These are phyloP conservation scores for Coptodon bakossiorum DNA, from an alignment of 2,113 vertebrate species.

Conservation along the genomic window DNA sequence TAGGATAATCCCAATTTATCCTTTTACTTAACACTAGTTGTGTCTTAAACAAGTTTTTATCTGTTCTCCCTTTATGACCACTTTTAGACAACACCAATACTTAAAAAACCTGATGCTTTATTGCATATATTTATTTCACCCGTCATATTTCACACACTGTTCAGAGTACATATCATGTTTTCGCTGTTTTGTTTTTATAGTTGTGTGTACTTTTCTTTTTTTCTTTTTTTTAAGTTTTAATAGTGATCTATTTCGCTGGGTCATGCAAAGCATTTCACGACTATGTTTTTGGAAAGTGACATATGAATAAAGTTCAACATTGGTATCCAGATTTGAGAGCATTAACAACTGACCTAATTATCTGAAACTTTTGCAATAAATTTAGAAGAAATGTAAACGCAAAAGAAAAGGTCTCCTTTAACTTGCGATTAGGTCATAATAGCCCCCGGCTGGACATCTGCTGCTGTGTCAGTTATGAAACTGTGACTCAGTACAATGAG, in stretches of 20 bases:
- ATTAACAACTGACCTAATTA: neutral
- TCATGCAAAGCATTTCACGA: neutral
- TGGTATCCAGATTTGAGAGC: neutral
- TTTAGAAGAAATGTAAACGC: neutral
- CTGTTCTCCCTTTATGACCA: neutral
- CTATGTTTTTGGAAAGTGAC: neutral
- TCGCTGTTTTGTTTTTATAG: neutral
- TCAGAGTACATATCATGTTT: neutral
- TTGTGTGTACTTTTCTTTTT: neutral
- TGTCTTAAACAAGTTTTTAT: neutral
- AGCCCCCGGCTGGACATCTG: neutral
- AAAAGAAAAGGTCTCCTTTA: neutral
- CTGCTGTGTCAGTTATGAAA: neutral
- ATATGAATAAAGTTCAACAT: neutral
- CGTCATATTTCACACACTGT: neutral
- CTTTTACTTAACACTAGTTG: neutral
- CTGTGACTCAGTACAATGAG: neutral
- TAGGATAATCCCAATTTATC: neutral
- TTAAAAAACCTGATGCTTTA: neutral
- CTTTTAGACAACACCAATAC: neutral
- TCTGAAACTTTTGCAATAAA: neutral
- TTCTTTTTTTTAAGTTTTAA: neutral
- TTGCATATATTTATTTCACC: neutral
- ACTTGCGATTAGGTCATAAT: neutral
- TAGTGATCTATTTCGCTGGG: neutral